A percentile compares a stretch with the other conserved stretches of the same genome.
These are phyloP conservation scores for Adoxophyes honmai DNA, from an alignment of 1,140 invertebrate species.

Conservation along the genomic window DNA sequence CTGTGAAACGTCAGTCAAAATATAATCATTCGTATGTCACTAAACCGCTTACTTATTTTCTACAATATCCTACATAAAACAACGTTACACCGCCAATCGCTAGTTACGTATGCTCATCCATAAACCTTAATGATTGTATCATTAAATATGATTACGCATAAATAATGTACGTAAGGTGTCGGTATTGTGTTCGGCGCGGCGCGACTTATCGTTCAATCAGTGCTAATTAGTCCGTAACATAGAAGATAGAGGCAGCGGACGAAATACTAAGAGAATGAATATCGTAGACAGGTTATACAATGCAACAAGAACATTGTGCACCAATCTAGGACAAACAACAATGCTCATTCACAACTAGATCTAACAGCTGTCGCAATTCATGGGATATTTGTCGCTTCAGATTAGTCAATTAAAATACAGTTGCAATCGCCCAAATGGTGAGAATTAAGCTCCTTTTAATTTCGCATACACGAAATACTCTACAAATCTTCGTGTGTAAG, in stretches of 20 bases:
- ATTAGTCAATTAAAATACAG: constrained; percentile 6
- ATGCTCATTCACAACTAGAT: constrained; percentile 37
- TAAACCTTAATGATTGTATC: constrained; percentile 5
- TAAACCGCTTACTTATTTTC: too few relatives aligned
- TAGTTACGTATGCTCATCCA: constrained; percentile 1
- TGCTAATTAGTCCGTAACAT: constrained; percentile 34
- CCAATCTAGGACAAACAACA: constrained; percentile 32
- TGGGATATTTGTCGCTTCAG: constrained; percentile 3
- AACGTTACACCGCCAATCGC: background rate
- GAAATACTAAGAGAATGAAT: constrained; percentile 32
- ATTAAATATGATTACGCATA: constrained; percentile 12
- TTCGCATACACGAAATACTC: constrained; percentile 4
- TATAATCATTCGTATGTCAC: too few relatives aligned
- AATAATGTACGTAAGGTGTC: constrained; percentile 7
- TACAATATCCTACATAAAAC: too few relatives aligned
- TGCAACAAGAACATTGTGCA: constrained; percentile 26
- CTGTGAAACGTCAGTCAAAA: too few relatives aligned
- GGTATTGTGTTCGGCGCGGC: background rate
- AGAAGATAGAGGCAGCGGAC: constrained; percentile 28
- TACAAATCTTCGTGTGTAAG: too few relatives aligned
- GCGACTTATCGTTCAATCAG: constrained; percentile 23
- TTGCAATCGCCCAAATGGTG: background rate
- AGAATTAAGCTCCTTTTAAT: background rate
- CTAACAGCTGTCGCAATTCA: constrained; percentile 32
- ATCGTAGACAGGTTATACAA: constrained; percentile 18